phyloP scores from a whole-genome alignment of 2,113 vertebrate genomes.

The Guaruba guarouba region DNA sequence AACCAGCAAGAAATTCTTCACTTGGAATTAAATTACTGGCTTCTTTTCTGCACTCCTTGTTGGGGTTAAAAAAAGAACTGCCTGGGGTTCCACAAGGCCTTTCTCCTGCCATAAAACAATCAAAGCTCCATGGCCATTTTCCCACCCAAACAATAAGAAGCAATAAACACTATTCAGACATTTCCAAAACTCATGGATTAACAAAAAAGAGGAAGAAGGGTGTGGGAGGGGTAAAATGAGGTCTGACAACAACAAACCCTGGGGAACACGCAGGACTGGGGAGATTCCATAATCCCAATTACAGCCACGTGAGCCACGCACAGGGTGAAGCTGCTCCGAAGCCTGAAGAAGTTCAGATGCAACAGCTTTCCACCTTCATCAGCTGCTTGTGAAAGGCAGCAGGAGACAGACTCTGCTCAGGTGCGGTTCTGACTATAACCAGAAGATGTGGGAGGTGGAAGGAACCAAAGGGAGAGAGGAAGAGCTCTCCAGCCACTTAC shows the following conservation, averaged over 20 bases:
- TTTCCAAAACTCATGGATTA: neutral
- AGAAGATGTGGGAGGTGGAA: rapidly evolving
- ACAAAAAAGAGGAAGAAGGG: constrained; percentile 32
- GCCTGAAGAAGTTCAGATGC: neutral
- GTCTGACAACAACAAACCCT: constrained; percentile 31
- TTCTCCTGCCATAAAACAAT: constrained; percentile 54
- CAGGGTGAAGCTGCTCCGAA: neutral
- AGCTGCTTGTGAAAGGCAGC: rapidly evolving
- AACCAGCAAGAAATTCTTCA: constrained; percentile 52
- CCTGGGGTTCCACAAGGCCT: constrained; percentile 32
- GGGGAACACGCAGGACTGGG: neutral
- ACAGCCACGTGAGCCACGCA: rapidly evolving
- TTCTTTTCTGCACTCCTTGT: constrained; percentile 40
- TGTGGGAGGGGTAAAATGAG: neutral
- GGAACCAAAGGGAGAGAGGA: neutral
- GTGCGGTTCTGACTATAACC: neutral
- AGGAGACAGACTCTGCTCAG: neutral
- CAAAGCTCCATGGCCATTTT: constrained; percentile 33
- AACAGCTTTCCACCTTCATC: neutral
- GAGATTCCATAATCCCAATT: neutral
- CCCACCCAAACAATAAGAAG: constrained; percentile 58
- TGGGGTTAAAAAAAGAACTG: constrained; percentile 34
- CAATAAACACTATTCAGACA: constrained; percentile 7
- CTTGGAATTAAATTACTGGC: constrained; percentile 35
- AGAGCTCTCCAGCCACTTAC: neutral